Base-by-base conservation (phyloP, 2,113 vertebrate species). In the Leucosticte australis region DNA sequence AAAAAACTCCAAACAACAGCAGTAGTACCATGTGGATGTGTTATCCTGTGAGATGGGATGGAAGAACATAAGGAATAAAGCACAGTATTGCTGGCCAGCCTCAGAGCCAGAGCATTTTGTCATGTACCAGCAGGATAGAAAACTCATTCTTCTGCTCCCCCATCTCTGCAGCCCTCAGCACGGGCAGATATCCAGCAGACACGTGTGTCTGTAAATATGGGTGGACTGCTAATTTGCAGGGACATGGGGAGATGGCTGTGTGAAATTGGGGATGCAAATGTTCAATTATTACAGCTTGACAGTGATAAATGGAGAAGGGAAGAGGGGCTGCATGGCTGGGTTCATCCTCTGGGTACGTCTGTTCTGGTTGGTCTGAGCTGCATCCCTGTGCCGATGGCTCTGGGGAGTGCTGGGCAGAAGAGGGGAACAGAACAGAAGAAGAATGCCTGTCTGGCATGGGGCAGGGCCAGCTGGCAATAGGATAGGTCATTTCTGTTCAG, bases 271-370 rank as follows among this genome's bases (percentile, higher is more conserved):
- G 60, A 96, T 96, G 87, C 82, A 96, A 97, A 96, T 92, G 71
- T 87, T 94, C 92, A 83, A 68, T 96, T 96, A 93, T 65, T 97
- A 59, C 39, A 83, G 77, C 41, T 91, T 96, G 94, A 96, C 96
- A 96, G 70, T 95, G 95, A 96, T 92, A 62, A 96, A 97, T 96
- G 95, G 63, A 71, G 84, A 68, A 57, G 52, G 59, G 84, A 92
- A 87, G 50, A 84, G 55, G 27, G 30, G 63, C 81, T 90, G 67
- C 59, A 65, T 67, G 84, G 50, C 71, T 92, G 82, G 27, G 21
- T 77, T 95, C 68, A 55, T 94, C 42, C 67, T 88, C 50, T 80
- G 63, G n/a, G 27, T 84, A 7, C 47, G 87, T 86, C 83, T 91
- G 55, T 94, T 95, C 63, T 69, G 59, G 37, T 68, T 92, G 74